phyloP scores from a whole-genome alignment of 2,888 invertebrate species.

The Isoperla grammatica region DNA sequence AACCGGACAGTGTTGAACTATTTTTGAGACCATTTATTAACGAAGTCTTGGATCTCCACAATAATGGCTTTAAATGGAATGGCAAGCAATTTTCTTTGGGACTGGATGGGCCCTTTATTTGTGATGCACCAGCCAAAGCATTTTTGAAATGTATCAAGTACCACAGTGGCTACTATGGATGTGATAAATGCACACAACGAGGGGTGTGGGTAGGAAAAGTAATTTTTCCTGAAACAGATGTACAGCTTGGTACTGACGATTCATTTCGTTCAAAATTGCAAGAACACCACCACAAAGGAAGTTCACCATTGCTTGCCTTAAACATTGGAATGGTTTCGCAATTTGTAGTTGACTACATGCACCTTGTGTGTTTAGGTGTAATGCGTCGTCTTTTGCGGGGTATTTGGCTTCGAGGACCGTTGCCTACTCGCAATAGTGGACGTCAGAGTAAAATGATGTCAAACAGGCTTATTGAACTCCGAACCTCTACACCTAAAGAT shows the following conservation, averaged over 20 bases:
- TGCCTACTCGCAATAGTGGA: too few relatives aligned
- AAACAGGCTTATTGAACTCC: background rate
- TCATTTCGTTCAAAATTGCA: background rate
- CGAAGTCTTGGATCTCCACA: slow-evolving; percentile 18
- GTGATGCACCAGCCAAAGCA: slow-evolving; percentile 28
- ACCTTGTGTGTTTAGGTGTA: background rate
- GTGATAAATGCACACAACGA: slow-evolving; percentile 21
- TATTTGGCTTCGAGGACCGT: background rate
- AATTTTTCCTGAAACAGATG: slow-evolving; percentile 5
- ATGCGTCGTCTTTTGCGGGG: background rate
- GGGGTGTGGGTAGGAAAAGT: slow-evolving; percentile 18
- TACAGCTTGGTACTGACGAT: background rate
- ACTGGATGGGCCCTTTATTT: slow-evolving; percentile 18
- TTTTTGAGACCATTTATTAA: slow-evolving; percentile 13
- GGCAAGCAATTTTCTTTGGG: background rate
- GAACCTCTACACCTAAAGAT: slow-evolving; percentile 22
- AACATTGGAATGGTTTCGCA: background rate
- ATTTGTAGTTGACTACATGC: background rate
- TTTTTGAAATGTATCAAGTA: slow-evolving; percentile 22
- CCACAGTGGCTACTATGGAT: slow-evolving; percentile 23
- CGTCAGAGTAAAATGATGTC: too few relatives aligned
- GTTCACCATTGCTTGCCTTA: background rate
- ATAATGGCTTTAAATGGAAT: slow-evolving; percentile 5
- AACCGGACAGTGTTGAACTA: slow-evolving; percentile 15
- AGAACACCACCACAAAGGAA: background rate